Percentiles rank a stretch among this genome's conserved stretches.
phyloP scores from a whole-genome alignment of 2,888 invertebrate species.

The Drosophila ochracea region DNA sequence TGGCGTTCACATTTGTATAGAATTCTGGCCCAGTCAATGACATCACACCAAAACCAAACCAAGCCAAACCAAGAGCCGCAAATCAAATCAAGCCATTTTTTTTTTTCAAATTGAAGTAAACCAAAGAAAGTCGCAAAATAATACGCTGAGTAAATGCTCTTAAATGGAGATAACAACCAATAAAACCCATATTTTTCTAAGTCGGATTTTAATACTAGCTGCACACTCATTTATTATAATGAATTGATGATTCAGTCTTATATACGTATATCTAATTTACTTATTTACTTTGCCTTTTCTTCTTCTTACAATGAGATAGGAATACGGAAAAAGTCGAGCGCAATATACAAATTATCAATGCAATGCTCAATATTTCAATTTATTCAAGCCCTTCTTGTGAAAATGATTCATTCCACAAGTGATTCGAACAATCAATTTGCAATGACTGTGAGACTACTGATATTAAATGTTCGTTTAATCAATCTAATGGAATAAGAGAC shows the following conservation, averaged over 20 bases:
- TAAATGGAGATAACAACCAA: background rate
- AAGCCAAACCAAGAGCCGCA: slow-evolving; percentile 42
- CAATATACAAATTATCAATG: background rate
- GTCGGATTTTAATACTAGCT: background rate
- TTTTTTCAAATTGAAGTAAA: slow-evolving; percentile 31
- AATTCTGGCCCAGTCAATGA: slow-evolving; percentile 56
- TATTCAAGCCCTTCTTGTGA: background rate
- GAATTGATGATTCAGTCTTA: slow-evolving; percentile 1
- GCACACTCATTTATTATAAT: background rate
- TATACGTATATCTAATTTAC: background rate
- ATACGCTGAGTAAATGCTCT: slow-evolving; percentile 20
- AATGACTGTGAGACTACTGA: background rate
- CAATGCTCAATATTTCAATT: background rate
- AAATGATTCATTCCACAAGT: slow-evolving; percentile 12
- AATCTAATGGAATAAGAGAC: background rate
- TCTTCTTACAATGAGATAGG: background rate
- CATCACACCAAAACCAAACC: slow-evolving; percentile 56
- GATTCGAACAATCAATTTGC: background rate
- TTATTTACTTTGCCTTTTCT: background rate
- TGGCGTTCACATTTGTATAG: slow-evolving; percentile 50
- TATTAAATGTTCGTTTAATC: background rate
- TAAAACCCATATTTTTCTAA: background rate
- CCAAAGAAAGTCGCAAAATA: slow-evolving; percentile 11
- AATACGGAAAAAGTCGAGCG: background rate
- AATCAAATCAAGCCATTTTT: slow-evolving; percentile 60